Evolutionary conservation across 2,888 invertebrate genomes (phyloP).

Genomic region (Drosophila emarginata): DNA sequence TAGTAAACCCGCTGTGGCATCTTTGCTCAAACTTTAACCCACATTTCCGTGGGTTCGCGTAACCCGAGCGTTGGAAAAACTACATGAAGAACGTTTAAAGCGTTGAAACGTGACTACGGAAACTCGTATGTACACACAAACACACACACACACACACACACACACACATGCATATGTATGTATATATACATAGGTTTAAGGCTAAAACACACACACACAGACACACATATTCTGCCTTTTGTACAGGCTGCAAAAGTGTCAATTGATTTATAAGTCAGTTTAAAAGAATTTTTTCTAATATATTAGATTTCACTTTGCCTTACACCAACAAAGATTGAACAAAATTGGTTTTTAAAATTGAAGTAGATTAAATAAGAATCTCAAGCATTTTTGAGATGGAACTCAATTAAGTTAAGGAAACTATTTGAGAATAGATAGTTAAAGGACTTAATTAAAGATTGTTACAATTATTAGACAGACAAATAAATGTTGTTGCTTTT

Average conservation of each 20-base stretch:
- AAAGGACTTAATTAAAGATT: no score
- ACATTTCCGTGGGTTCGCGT: conserved; percentile 9
- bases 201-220: conserved; percentile 5
- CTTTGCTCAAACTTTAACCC: neutral
- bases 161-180: no score
- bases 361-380: no score
- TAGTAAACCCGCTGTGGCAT: neutral
- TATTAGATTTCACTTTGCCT: no score
- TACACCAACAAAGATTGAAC: neutral
- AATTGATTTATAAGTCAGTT: conserved; percentile 28
- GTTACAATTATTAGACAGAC: no score
- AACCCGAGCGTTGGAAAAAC: conserved; percentile 43
- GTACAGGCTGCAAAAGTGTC: conserved; percentile 41
- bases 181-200: neutral
- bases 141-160: conserved; percentile 4
- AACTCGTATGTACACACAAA: conserved; percentile 49
- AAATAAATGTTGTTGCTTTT: no score
- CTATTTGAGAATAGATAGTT: no score
- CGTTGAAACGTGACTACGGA: conserved; percentile 65
- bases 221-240: conserved; percentile 27
- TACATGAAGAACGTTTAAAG: conserved; percentile 53
- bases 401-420: no score
- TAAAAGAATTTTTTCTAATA: neutral
- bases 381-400: no score
- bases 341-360: no score